Conservation (phyloP, 2,113 vertebrate genomes). For the Tetrao urogallus region DNA sequence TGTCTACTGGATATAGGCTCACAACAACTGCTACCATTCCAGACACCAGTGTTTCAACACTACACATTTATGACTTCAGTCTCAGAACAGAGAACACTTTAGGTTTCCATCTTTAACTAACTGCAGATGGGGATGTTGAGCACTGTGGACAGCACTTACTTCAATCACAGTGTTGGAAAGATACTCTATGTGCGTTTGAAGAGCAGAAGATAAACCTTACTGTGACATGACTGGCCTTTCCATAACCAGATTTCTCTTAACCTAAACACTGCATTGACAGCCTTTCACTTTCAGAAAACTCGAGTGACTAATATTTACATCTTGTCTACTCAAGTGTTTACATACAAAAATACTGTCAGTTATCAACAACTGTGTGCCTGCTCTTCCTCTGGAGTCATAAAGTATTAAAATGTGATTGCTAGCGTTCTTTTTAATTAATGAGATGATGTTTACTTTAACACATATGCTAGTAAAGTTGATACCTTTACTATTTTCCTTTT, state of each 20-base stretch:
- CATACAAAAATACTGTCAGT: not conserved
- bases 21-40: not conserved
- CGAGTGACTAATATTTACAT: not conserved
- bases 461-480: not conserved
- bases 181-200: not conserved
- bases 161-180: not conserved
- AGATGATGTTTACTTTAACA: not conserved
- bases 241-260: not conserved
- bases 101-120: not conserved
- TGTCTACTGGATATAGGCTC: not conserved
- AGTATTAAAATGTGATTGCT: not conserved
- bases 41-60: not conserved
- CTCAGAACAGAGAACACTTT: not conserved
- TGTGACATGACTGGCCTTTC: not conserved
- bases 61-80: not conserved
- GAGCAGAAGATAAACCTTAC: not conserved
- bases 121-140: not conserved
- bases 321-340: not conserved
- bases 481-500: not conserved
- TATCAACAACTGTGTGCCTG: not conserved
- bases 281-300: not conserved
- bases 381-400: not conserved
- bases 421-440: not conserved
- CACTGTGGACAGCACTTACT: not conserved
- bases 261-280: not conserved